Conservation (phyloP, 2,888 invertebrate genomes). For the Caenorhabditis parvicauda region DNA sequence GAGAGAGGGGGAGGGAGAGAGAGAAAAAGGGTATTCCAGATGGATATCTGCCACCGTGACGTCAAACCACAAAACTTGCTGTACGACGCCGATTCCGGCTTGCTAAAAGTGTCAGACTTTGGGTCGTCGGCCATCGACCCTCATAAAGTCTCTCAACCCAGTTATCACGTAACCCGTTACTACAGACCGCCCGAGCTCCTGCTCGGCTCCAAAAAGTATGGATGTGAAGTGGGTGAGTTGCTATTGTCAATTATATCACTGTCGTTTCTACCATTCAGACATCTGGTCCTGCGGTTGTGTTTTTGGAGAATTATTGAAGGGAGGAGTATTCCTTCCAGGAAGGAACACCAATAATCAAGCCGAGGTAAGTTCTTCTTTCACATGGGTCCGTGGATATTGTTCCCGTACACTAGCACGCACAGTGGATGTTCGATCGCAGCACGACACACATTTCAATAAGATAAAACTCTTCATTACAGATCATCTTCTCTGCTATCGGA, state of each 20-base stretch:
- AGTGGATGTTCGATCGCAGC: no score
- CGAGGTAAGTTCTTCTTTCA: slow-evolving; percentile 5
- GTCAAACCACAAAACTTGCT: slow-evolving; percentile 98
- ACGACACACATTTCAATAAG: not conserved
- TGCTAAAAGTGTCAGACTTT: slow-evolving; percentile 73
- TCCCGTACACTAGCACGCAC: no score
- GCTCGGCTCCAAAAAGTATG: slow-evolving; percentile 76
- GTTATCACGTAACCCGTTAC: slow-evolving; percentile 49
- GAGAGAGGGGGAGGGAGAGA: not conserved
- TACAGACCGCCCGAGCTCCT: slow-evolving; percentile 70
- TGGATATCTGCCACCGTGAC: slow-evolving; percentile 75
- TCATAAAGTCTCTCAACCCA: slow-evolving; percentile 20
- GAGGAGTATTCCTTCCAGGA: slow-evolving; percentile 34
- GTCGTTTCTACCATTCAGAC: slow-evolving; percentile 15
- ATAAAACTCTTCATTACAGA: no score
- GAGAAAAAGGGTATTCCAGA: slow-evolving; percentile 10
- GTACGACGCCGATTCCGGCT: slow-evolving; percentile 83
- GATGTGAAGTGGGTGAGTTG: slow-evolving; percentile 87
- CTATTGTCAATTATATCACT: no score
- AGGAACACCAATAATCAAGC: slow-evolving; percentile 27
- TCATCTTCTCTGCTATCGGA: slow-evolving; percentile 29
- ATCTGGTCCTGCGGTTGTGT: slow-evolving; percentile 48
- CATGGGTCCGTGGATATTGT: not conserved
- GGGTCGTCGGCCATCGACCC: slow-evolving; percentile 28
- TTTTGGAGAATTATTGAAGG: slow-evolving; percentile 38